These are phyloP conservation scores for Colius striatus DNA, from an alignment of 2,113 vertebrate species.

Conservation along the genomic window DNA sequence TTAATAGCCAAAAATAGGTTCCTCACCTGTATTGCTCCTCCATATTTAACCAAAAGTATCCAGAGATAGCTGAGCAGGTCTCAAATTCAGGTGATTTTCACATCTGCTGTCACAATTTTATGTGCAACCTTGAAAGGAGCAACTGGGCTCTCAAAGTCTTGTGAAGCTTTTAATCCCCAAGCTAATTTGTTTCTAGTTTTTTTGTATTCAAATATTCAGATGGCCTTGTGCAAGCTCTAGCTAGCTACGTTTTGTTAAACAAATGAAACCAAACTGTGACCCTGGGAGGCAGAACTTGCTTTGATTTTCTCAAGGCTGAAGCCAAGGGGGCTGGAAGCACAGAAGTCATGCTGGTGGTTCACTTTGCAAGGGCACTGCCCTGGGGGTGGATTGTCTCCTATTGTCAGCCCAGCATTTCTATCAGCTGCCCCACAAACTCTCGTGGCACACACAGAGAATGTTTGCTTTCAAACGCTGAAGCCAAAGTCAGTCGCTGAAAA, in stretches of 20 bases:
- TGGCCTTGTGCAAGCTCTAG: not conserved
- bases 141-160: not conserved
- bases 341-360: not conserved
- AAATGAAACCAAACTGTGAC: not conserved
- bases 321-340: not conserved
- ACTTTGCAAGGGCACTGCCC: not conserved
- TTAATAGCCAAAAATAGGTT: not conserved
- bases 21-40: not conserved
- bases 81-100: not conserved
- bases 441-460: accelerated
- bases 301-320: not conserved
- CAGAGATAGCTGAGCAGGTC: not conserved
- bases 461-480: not conserved
- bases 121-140: not conserved
- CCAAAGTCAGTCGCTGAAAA: not conserved
- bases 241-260: not conserved
- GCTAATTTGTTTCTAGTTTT: not conserved
- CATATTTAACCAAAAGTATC: not conserved
- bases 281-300: not conserved
- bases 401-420: not conserved
- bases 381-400: accelerated
- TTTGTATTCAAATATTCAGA: accelerated
- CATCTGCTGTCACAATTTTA: not conserved
- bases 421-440: not conserved
- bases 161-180: not conserved